A percentile compares a stretch with the other conserved stretches of the same genome.
These are phyloP conservation scores for Podarcis lilfordi DNA, from an alignment of 2,797 vertebrate genomes.

Conservation along the genomic window DNA sequence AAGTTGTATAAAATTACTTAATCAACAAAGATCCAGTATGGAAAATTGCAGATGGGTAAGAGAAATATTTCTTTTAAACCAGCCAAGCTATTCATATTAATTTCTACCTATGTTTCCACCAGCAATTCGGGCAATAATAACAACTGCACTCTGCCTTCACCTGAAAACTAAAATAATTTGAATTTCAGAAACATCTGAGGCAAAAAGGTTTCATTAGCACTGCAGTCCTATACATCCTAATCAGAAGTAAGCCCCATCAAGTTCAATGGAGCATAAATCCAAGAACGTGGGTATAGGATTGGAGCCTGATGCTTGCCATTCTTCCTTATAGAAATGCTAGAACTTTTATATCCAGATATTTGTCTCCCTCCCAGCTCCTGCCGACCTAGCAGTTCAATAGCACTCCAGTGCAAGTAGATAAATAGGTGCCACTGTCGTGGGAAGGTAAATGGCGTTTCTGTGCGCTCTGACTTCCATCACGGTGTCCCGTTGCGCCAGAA, in stretches of 20 bases:
- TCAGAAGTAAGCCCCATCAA: background rate
- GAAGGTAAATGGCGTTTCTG: too few species aligned
- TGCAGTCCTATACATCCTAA: background rate
- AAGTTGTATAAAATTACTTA: conserved; percentile 63
- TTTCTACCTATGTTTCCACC: conserved; percentile 28
- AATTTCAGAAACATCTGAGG: background rate
- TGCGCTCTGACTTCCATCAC: too few species aligned
- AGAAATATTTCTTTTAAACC: conserved; percentile 22
- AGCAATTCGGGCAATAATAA: conserved; percentile 24
- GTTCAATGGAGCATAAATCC: background rate
- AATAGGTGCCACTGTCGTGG: too few species aligned
- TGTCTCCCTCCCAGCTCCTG: background rate
- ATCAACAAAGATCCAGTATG: conserved; percentile 58
- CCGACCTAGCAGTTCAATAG: too few species aligned
- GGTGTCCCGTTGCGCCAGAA: too few species aligned
- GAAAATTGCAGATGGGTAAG: conserved; percentile 43
- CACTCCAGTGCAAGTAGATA: too few species aligned
- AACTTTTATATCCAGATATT: background rate
- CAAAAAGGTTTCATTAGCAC: background rate
- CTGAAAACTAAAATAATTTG: background rate
- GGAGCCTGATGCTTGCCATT: background rate
- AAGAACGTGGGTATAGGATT: background rate
- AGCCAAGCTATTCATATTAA: background rate
- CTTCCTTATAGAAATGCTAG: background rate
- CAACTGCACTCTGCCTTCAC: background rate